Conservation (phyloP, 2,797 vertebrate genomes). For the Selene dorsalis region DNA sequence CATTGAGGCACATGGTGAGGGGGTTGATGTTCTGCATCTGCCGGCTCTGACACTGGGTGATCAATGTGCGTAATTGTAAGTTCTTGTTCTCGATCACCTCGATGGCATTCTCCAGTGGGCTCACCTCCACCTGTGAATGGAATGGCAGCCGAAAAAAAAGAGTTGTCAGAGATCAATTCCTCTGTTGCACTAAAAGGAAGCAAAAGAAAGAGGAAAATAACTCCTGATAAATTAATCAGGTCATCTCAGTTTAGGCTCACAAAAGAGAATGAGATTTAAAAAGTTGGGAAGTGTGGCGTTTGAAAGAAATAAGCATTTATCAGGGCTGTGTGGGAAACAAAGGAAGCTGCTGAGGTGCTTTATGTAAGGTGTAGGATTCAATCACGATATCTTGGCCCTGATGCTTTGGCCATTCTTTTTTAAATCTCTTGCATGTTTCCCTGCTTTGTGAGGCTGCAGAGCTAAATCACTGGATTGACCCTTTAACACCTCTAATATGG, state of each 20-base stretch:
- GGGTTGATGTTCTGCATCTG: slow-evolving; percentile 99
- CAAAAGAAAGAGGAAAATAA: not conserved
- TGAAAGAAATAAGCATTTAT: not conserved
- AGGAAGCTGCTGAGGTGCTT: not conserved
- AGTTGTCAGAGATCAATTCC: not conserved
- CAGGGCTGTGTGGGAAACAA: not conserved
- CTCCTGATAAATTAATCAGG: not conserved
- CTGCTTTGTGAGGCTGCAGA: not conserved
- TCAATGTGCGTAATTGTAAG: slow-evolving; percentile 93
- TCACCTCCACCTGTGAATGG: slow-evolving; percentile 91
- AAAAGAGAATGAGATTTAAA: not conserved
- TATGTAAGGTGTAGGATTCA: not conserved
- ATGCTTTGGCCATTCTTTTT: not conserved
- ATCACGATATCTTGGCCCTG: not conserved
- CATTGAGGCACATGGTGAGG: slow-evolving; percentile 98
- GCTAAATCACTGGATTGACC: too few relatives aligned
- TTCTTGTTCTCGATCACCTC: slow-evolving; percentile 99
- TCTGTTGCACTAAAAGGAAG: not conserved
- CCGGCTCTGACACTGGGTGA: slow-evolving; percentile 94
- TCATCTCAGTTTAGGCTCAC: not conserved
- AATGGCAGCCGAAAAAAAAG: not conserved
- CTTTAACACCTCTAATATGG: not conserved
- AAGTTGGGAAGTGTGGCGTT: not conserved
- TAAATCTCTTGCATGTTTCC: not conserved
- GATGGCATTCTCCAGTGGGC: slow-evolving; percentile 97